phyloP scores from a whole-genome alignment of 2,113 vertebrate genomes.

The Pyxicephalus adspersus region DNA sequence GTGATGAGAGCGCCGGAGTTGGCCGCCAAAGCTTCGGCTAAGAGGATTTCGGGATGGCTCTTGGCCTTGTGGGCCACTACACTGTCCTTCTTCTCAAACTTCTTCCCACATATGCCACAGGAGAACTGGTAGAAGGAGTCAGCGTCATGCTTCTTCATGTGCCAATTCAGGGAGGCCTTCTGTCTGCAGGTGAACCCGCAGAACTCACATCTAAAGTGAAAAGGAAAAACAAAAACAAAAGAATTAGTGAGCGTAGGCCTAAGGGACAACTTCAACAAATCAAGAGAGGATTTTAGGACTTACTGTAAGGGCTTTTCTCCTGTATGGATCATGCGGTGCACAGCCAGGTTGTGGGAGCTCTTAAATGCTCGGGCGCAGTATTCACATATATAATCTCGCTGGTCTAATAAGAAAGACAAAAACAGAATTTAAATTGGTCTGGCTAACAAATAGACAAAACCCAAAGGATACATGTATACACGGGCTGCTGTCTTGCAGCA shows the following conservation, averaged over 20 bases:
- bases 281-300: slow-evolving; percentile 65
- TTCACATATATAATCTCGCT: slow-evolving; percentile 98
- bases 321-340: slow-evolving; percentile 97
- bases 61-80: slow-evolving; percentile 98
- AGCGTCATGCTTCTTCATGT: slow-evolving; percentile 98
- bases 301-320: slow-evolving; percentile 97
- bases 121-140: slow-evolving; percentile 97
- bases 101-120: slow-evolving; percentile 97
- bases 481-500: background rate
- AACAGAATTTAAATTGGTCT: no score
- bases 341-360: slow-evolving; percentile 96
- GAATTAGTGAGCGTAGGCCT: background rate
- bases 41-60: slow-evolving; percentile 95
- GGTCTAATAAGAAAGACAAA: slow-evolving; percentile 72
- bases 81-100: slow-evolving; percentile 99
- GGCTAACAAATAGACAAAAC: no score
- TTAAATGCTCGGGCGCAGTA: slow-evolving; percentile 97
- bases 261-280: background rate
- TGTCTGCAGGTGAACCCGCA: slow-evolving; percentile 98
- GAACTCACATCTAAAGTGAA: slow-evolving; percentile 87
- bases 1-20: slow-evolving; percentile 90
- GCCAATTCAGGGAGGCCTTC: slow-evolving; percentile 98
- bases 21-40: slow-evolving; percentile 94
- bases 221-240: background rate
- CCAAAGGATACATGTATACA: no score